Percentiles rank a stretch among this genome's conserved stretches.
Conservation (phyloP, 2,113 vertebrate genomes). For the Crocuta crocuta region DNA sequence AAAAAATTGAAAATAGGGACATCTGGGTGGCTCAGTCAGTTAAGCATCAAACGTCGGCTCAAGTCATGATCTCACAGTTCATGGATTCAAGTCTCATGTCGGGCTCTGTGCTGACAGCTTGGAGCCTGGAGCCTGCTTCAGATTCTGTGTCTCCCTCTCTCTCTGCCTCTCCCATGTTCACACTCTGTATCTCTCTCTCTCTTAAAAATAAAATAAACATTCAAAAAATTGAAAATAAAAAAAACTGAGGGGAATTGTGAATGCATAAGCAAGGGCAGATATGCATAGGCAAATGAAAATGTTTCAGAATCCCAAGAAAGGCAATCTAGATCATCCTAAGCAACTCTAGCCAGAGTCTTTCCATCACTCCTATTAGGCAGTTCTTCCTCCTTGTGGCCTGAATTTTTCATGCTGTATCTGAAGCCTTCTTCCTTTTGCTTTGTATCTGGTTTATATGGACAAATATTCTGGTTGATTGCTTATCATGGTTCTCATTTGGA, state of each 20-base stretch:
- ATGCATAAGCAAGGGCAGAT: background rate
- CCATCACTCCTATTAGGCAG: background rate
- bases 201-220: too few species aligned
- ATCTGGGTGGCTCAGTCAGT: too few species aligned
- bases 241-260: background rate
- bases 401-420: background rate
- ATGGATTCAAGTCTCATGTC: fast-evolving
- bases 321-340: background rate
- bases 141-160: too few species aligned
- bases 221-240: too few species aligned
- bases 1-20: too few species aligned
- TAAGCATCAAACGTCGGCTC: too few species aligned
- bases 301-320: background rate
- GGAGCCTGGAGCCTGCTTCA: too few species aligned
- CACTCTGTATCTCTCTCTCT: too few species aligned
- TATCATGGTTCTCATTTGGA: background rate
- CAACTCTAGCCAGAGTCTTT: background rate
- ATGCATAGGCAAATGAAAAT: background rate
- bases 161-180: too few species aligned
- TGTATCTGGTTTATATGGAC: background rate
- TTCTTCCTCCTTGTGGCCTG: background rate
- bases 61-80: too few species aligned
- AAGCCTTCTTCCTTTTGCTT: background rate
- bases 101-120: too few species aligned
- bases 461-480: background rate